Conservation (phyloP, 2,888 invertebrate genomes). For the Melanophora roralis region DNA sequence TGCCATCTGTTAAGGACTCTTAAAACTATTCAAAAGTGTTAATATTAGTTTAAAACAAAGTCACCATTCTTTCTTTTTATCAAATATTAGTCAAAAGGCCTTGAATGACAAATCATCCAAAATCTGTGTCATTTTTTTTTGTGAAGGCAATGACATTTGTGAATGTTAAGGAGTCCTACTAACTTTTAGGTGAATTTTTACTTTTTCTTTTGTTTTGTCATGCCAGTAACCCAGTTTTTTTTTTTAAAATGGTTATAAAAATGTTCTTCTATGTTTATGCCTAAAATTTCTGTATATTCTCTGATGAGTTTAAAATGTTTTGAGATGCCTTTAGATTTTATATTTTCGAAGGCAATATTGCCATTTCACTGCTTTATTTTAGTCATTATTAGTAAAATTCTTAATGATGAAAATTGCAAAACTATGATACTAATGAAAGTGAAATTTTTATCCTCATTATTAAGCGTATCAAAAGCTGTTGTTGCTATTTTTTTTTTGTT, state of each 20-base stretch:
- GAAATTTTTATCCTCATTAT: constrained; percentile 42
- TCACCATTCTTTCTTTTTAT: not conserved
- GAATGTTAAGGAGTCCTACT: not conserved
- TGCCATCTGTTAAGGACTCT: not conserved
- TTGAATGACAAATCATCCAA: not conserved
- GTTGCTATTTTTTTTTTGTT: constrained; percentile 9
- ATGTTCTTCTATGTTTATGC: too few relatives aligned
- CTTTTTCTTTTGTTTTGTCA: not conserved
- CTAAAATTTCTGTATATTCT: too few relatives aligned
- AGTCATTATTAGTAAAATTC: constrained; percentile 32
- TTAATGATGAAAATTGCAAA: constrained; percentile 13
- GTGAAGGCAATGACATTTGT: constrained; percentile 38
- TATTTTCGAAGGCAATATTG: too few relatives aligned
- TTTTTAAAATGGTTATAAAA: too few relatives aligned
- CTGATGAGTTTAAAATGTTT: too few relatives aligned
- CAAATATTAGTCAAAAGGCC: constrained; percentile 27
- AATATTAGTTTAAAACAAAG: constrained; percentile 27
- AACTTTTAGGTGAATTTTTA: not conserved
- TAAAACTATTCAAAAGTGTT: constrained; percentile 27
- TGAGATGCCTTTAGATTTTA: too few relatives aligned
- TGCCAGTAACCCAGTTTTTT: constrained; percentile 49
- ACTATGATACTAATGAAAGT: constrained; percentile 14
- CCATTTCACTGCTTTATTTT: not conserved
- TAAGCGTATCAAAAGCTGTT: constrained; percentile 28
- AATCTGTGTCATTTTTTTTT: constrained; percentile 28